Evolutionary conservation across 2,797 vertebrate species (phyloP).

Genomic region (Lagocephalus sceleratus): DNA sequence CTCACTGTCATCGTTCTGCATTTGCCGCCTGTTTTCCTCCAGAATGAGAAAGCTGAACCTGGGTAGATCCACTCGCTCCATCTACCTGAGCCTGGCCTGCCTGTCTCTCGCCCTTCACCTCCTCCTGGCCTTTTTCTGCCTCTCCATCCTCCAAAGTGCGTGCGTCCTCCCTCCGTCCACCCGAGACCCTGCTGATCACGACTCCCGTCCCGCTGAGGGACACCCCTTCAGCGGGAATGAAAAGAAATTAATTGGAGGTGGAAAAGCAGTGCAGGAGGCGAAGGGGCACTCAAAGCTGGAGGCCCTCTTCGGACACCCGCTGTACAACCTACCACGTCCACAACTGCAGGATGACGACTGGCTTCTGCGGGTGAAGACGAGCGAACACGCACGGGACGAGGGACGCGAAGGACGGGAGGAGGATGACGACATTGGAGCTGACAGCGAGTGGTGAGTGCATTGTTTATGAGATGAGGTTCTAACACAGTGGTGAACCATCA

Average conservation of each 20-base stretch:
- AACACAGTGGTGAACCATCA: no score
- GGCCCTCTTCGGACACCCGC: constrained; percentile 77
- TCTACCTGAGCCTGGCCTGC: constrained; percentile 65
- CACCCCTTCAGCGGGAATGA: constrained; percentile 14
- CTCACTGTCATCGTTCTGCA: neutral
- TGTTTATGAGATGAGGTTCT: neutral
- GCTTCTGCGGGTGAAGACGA: constrained; percentile 74
- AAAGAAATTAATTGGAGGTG: constrained; percentile 16
- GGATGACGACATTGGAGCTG: constrained; percentile 11
- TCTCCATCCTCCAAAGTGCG: constrained; percentile 53
- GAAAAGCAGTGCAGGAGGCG: constrained; percentile 11
- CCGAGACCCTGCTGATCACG: constrained; percentile 20
- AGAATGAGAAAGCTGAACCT: constrained; percentile 53
- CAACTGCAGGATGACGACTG: constrained; percentile 74
- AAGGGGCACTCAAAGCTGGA: constrained; percentile 65
- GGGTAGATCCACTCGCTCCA: constrained; percentile 52
- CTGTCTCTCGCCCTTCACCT: constrained; percentile 70
- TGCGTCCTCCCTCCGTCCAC: constrained; percentile 46
- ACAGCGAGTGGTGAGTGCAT: constrained; percentile 58
- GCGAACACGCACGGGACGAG: constrained; percentile 41
- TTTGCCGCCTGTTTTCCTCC: constrained; percentile 25
- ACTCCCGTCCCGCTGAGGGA: constrained; percentile 6
- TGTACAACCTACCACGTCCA: constrained; percentile 74
- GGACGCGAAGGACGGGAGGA: constrained; percentile 30
- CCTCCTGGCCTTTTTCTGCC: constrained; percentile 65